Base-by-base conservation (phyloP, 2,113 vertebrate species). In the Leucopsar rothschildi region DNA sequence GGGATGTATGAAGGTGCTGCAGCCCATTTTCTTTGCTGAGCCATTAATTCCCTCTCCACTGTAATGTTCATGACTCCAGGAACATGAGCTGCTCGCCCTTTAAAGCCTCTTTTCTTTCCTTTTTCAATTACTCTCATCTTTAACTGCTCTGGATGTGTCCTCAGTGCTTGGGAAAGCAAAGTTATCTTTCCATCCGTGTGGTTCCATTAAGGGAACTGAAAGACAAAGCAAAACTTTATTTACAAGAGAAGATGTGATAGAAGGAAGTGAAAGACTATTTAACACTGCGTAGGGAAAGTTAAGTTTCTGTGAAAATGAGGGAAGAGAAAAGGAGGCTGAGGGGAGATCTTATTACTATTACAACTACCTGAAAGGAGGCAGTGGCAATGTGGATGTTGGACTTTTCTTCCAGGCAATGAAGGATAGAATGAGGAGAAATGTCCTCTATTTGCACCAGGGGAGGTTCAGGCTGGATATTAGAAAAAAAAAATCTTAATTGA, bases 341-440 rank as follows among this genome's bases (percentile, higher is more conserved):
- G n/a, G 17, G n/a, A 61, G 21, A 82, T 16, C 2, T 47, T 9
- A 40, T 13, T 25, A n/a, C 24, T 70, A 23, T 61, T 61, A 47
- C 10, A 61, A 28, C 28, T 47, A 5, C 7, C 11, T 35, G 25
- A 52, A 66, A 65, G 52, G 33, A 65, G 47, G 8, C 25, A 75
- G 53, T 47, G 14, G 13, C 20, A 22, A 5, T 23, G 61, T 11
- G n/a, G 24, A 3, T 60, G 61, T 24, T 68, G 24, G 21, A 31
- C 27, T 42, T 21, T 59, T 66, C 9, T 50, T 68, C n/a, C 11
- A n/a, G 5, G 24, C 4, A 60, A 9, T 0, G 6, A 39, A 44
- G 3, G 15, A 18, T 31, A 40, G 47, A 68, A 68, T 0, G 1
- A 61, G 29, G 29, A 6, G 11, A 75, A 47, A 61, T 22, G 6